phyloP scores from a whole-genome alignment of 2,113 vertebrate genomes.

The Limanda limanda region DNA sequence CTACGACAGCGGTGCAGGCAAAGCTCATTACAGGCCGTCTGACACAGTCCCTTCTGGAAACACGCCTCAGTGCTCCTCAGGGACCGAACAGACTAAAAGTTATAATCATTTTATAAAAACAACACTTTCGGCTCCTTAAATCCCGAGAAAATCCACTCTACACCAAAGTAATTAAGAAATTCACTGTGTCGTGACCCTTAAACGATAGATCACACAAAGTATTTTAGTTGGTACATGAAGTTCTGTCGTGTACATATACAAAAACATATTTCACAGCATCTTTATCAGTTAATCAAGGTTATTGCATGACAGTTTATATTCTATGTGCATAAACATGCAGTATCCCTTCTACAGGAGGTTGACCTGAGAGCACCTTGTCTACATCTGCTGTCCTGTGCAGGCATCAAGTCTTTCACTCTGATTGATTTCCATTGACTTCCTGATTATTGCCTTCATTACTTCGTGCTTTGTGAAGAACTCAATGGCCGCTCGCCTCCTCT shows the following conservation, averaged over 20 bases:
- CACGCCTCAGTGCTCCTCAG: not conserved
- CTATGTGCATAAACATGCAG: too few species aligned
- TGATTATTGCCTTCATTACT: constrained; percentile 53
- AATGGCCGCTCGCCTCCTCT: not conserved
- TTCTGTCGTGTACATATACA: too few species aligned
- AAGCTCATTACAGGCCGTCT: constrained; percentile 49
- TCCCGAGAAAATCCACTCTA: not conserved
- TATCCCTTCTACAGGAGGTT: not conserved
- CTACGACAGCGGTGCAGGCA: constrained; percentile 42
- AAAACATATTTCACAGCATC: too few species aligned
- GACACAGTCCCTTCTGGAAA: constrained; percentile 37
- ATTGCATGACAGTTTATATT: not conserved
- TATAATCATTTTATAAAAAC: not conserved
- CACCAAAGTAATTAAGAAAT: not conserved
- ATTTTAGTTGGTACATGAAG: not conserved
- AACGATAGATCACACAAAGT: too few species aligned
- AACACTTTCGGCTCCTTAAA: not conserved
- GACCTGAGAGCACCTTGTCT: constrained; percentile 16
- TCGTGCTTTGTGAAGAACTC: constrained; percentile 30
- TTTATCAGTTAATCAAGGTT: too few species aligned
- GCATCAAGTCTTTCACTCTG: constrained; percentile 16
- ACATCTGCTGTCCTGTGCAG: not conserved
- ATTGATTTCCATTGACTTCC: constrained; percentile 54
- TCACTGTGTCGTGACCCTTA: too few species aligned
- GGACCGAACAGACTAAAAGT: not conserved